Percentiles rank a stretch among this genome's conserved stretches.
phyloP scores from a whole-genome alignment of 2,113 vertebrate species.

The Steatornis caripensis region DNA sequence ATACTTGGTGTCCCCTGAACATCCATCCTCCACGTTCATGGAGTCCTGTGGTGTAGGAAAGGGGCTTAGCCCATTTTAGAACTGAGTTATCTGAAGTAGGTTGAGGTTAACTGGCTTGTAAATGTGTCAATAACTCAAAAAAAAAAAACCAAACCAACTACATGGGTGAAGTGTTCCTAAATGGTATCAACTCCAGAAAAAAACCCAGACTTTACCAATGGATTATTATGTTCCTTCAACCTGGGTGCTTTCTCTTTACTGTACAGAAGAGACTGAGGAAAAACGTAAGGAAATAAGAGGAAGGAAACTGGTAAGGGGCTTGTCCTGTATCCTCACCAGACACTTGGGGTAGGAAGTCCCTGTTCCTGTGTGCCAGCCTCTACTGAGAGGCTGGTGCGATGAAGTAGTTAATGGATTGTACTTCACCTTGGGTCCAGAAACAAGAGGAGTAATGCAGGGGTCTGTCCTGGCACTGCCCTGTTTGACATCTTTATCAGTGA shows the following conservation, averaged over 20 bases:
- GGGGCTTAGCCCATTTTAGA: background rate
- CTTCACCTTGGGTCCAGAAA: background rate
- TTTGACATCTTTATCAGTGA: background rate
- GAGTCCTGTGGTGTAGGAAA: background rate
- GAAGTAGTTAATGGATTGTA: rapidly evolving
- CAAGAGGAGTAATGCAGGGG: background rate
- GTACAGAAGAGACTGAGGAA: background rate
- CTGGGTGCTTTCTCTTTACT: background rate
- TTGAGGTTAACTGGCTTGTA: background rate
- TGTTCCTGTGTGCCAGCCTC: background rate
- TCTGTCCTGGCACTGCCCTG: background rate
- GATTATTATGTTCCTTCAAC: background rate
- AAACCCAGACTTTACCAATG: background rate
- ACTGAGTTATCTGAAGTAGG: background rate
- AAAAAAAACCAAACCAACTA: too few species aligned
- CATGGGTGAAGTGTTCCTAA: background rate
- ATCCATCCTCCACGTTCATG: background rate
- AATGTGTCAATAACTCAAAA: background rate
- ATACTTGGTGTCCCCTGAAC: background rate
- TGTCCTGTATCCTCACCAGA: background rate
- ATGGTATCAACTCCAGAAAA: background rate
- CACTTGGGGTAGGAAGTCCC: too few species aligned
- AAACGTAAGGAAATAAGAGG: background rate
- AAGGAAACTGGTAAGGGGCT: background rate
- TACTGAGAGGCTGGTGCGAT: background rate